Evolutionary conservation across 2,113 vertebrate species (phyloP), one percentile per base, ranked within the genome.

Genomic region (Synodontis membranacea): DNA sequence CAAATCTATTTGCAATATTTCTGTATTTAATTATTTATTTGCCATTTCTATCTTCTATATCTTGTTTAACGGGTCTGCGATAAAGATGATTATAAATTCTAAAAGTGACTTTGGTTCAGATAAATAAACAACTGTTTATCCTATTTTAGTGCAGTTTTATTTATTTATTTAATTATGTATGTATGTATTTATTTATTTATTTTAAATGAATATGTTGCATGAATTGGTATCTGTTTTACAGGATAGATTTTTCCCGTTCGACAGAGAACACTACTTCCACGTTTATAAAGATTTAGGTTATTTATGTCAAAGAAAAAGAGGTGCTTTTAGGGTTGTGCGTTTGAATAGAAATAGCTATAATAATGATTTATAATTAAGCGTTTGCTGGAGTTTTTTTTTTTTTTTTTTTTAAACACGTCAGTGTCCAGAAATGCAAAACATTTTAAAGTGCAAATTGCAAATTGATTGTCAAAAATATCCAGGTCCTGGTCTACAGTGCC

Each of bases 401-500:
- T n/a, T n/a, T n/a, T 23, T 48, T 76, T 50, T 39, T 39, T 11
- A 31, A 44, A 75, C 37, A 8, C 28, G 74, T 50, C 74, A 50
- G 44, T 76, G 28, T 79, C 9, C 2, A 52, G 25, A 54, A 79
- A 76, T 10, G 6, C 5, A 70, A 74, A 74, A 84, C 37, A 31
- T 7, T 56, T 60, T 31, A 58, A 72, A n/a, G 48, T 4, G 17
- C 6, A 80, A 56, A 56, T 52, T 75, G 25, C 34, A 56, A 80
- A 74, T 42, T 60, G 34, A 58, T 37, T 83, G 60, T 68, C 23
- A n/a, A 48, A 82, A 48, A 46, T 58, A 23, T n/a, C 21, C 44
- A 12, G 50, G 0, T 80, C 21, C 78, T 56, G 78, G 78, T 56
- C 75, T 78, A 19, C 75, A 21, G 46, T 52, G 46, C n/a, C 89